Evolutionary conservation across 2,113 vertebrate species (phyloP).

Genomic region (Mungos mungo): DNA sequence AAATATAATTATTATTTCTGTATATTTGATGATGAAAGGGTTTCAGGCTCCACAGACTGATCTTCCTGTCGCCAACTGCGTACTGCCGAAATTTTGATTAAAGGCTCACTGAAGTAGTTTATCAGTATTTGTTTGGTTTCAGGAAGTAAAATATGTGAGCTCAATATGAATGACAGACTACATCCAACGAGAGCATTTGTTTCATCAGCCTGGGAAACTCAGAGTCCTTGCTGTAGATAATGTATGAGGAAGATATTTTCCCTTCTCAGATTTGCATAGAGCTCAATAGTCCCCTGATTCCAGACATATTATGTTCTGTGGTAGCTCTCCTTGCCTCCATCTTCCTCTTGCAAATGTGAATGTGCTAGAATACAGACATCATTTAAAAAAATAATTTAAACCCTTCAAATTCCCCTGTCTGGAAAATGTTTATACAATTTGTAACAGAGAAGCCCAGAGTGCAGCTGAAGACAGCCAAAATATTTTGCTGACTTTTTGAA

Average conservation of each 20-base stretch:
- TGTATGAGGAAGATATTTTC: slow-evolving; percentile 61
- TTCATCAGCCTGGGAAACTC: slow-evolving; percentile 73
- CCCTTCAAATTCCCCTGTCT: slow-evolving; percentile 78
- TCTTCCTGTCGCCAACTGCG: slow-evolving; percentile 60
- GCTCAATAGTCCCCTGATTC: slow-evolving; percentile 77
- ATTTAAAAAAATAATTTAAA: slow-evolving; percentile 76
- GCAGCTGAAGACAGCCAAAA: slow-evolving; percentile 71
- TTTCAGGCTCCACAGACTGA: slow-evolving; percentile 64
- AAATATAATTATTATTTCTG: slow-evolving; percentile 77
- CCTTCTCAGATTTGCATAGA: slow-evolving; percentile 76
- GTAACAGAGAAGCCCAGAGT: slow-evolving; percentile 64
- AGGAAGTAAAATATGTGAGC: slow-evolving; percentile 80
- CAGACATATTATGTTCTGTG: slow-evolving; percentile 77
- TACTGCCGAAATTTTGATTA: slow-evolving; percentile 79
- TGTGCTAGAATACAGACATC: slow-evolving; percentile 73
- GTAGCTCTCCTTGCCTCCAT: slow-evolving; percentile 68
- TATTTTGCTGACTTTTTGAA: slow-evolving; percentile 74
- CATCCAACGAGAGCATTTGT: slow-evolving; percentile 68
- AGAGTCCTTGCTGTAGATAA: slow-evolving; percentile 66
- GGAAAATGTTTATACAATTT: slow-evolving; percentile 76
- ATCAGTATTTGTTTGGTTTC: slow-evolving; percentile 81
- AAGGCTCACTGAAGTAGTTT: slow-evolving; percentile 79
- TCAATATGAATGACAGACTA: slow-evolving; percentile 73
- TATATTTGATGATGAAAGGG: slow-evolving; percentile 73
- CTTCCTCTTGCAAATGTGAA: slow-evolving; percentile 76